A percentile compares a stretch with the other conserved stretches of the same genome.
Conservation (phyloP, 2,797 vertebrate genomes). For the Pseudochaenichthys georgianus region DNA sequence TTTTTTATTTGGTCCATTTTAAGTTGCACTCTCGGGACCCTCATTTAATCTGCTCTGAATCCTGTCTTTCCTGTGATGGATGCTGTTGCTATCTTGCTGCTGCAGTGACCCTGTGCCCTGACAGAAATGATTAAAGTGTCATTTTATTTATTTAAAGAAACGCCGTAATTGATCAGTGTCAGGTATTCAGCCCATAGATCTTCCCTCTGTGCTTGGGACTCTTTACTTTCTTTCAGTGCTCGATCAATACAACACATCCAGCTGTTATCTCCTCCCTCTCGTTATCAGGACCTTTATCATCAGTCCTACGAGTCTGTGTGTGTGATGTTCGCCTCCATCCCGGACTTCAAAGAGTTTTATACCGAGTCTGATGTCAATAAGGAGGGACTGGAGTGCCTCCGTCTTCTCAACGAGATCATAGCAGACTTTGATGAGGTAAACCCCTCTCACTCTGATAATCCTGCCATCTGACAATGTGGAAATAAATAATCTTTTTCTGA, state of each 20-base stretch:
- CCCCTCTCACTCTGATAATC: slow-evolving; percentile 23
- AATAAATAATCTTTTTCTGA: slow-evolving; percentile 4
- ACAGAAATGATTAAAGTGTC: slow-evolving; percentile 49
- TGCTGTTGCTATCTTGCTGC: slow-evolving; percentile 22
- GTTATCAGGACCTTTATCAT: slow-evolving; percentile 93
- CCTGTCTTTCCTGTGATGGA: slow-evolving; percentile 36
- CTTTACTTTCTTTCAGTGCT: slow-evolving; percentile 4
- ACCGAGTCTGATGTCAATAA: slow-evolving; percentile 98
- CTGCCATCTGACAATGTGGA: not conserved
- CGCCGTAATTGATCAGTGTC: slow-evolving; percentile 19
- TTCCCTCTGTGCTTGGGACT: slow-evolving; percentile 17
- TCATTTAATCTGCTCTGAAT: slow-evolving; percentile 18
- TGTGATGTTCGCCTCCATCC: slow-evolving; percentile 98
- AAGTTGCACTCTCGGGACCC: not conserved
- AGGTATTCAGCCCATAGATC: slow-evolving; percentile 33
- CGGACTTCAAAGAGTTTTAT: slow-evolving; percentile 99
- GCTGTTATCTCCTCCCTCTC: slow-evolving; percentile 47
- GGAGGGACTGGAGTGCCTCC: slow-evolving; percentile 96
- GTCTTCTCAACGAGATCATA: slow-evolving; percentile 97
- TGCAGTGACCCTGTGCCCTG: slow-evolving; percentile 8
- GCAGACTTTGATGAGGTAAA: slow-evolving; percentile 97
- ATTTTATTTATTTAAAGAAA: slow-evolving; percentile 43
- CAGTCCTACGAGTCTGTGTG: slow-evolving; percentile 97
- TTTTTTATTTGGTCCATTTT: not conserved
- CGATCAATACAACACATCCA: slow-evolving; percentile 29